Evolutionary conservation across 2,113 vertebrate species (phyloP).

Genomic region (Embiotoca jacksoni): DNA sequence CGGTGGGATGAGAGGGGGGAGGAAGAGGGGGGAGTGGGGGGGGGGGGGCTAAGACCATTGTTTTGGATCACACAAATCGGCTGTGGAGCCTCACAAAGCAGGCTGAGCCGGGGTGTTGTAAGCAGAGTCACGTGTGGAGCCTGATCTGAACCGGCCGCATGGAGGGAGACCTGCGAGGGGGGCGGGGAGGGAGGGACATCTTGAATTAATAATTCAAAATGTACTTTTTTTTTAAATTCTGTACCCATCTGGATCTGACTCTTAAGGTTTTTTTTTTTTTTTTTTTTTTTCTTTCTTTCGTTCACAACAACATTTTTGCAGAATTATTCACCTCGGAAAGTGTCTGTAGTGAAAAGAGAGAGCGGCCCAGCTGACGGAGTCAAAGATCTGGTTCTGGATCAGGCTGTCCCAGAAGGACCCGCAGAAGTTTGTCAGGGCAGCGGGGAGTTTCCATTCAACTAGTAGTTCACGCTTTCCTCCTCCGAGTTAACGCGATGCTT

Average conservation of each 20-base stretch:
- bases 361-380: conserved; percentile 40
- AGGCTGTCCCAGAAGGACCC: conserved; percentile 26
- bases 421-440: conserved; percentile 48
- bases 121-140: conserved; percentile 61
- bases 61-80: conserved; percentile 78
- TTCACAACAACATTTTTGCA: conserved; percentile 19
- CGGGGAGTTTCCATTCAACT: conserved; percentile 64
- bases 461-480: conserved; percentile 22
- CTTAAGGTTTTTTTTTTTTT: background rate
- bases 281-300: background rate
- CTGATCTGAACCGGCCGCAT: conserved; percentile 58
- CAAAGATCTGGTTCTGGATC: conserved; percentile 50
- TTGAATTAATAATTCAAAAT: conserved; percentile 13
- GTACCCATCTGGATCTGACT: background rate
- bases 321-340: conserved; percentile 44
- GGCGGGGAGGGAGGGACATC: no score
- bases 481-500: conserved; percentile 47
- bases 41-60: conserved; percentile 73
- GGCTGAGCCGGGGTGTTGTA: conserved; percentile 68
- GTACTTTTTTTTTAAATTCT: background rate
- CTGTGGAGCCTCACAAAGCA: conserved; percentile 61
- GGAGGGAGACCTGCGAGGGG: conserved; percentile 4
- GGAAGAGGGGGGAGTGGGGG: conserved; percentile 55
- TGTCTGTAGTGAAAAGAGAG: conserved; percentile 6
- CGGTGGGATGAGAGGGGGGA: conserved; percentile 17